phyloP scores from a whole-genome alignment of 1,140 invertebrate genomes.

The Frieseomelitta varia region DNA sequence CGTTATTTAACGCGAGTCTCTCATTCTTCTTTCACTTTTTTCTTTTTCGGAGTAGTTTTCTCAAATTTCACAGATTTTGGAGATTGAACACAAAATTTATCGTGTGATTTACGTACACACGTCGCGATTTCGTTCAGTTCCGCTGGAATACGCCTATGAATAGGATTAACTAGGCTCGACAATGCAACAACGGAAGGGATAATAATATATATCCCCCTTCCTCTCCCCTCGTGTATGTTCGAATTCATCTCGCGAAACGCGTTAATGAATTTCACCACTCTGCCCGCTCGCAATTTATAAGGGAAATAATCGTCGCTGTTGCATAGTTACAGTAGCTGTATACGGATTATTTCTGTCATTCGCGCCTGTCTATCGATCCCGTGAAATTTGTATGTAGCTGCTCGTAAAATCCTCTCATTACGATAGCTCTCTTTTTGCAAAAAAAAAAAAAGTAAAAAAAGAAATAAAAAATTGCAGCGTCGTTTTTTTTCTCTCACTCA shows the following conservation, averaged over 20 bases:
- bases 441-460: too few relatives aligned
- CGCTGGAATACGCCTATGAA: not conserved
- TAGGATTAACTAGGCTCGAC: not conserved
- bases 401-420: not conserved
- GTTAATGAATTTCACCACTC: not conserved
- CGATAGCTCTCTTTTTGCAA: not conserved
- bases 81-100: not conserved
- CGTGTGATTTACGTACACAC: not conserved
- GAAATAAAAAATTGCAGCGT: too few relatives aligned
- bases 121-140: not conserved
- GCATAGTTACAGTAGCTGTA: too few relatives aligned
- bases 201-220: not conserved
- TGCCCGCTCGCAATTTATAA: not conserved
- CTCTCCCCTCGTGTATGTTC: too few relatives aligned
- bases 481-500: not conserved
- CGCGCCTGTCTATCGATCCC: constrained; percentile 9
- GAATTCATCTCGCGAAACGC: not conserved
- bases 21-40: not conserved
- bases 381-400: not conserved
- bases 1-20: too few relatives aligned
- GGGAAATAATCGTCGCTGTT: not conserved
- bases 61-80: not conserved
- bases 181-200: not conserved
- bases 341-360: not conserved
- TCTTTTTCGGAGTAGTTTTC: not conserved